These are phyloP conservation scores for Arrhamphus sclerolepis DNA, from an alignment of 2,797 vertebrate genomes.

Conservation along the genomic window DNA sequence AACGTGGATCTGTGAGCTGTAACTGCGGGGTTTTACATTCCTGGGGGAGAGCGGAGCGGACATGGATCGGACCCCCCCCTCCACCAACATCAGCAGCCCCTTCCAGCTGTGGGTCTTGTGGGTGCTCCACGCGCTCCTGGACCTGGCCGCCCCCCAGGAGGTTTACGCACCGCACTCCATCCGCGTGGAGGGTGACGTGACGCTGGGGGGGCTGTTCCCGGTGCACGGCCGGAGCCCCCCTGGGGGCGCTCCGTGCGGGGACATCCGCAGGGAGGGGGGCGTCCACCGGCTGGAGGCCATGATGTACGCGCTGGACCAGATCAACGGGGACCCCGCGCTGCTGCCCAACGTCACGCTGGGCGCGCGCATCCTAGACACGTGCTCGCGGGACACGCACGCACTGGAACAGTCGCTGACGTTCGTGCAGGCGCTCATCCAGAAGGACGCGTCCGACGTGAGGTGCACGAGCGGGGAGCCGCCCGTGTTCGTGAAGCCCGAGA, in stretches of 20 bases:
- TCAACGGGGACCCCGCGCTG: slow-evolving; percentile 92
- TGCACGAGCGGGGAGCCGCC: slow-evolving; percentile 96
- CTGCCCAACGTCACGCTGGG: slow-evolving; percentile 94
- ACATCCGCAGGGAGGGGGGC: slow-evolving; percentile 92
- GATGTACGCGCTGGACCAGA: slow-evolving; percentile 95
- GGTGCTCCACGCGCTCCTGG: slow-evolving; percentile 67
- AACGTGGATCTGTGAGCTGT: slow-evolving; percentile 39
- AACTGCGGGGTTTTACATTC: slow-evolving; percentile 35
- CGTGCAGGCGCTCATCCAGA: slow-evolving; percentile 96
- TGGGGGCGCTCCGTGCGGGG: slow-evolving; percentile 87
- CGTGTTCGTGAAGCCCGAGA: slow-evolving; percentile 92
- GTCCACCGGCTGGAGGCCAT: slow-evolving; percentile 97
- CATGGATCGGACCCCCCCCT: too few relatives aligned
- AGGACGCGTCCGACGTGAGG: slow-evolving; percentile 94
- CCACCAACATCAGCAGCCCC: too few relatives aligned
- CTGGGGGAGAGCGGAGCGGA: background rate
- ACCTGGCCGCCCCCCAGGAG: slow-evolving; percentile 86
- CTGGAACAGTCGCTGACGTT: slow-evolving; percentile 96
- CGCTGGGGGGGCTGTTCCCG: slow-evolving; percentile 94
- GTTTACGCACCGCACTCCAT: slow-evolving; percentile 95
- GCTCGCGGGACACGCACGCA: slow-evolving; percentile 94
- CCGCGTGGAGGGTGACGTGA: slow-evolving; percentile 93
- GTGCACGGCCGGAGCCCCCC: slow-evolving; percentile 89
- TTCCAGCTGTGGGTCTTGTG: slow-evolving; percentile 59
- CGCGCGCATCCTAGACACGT: slow-evolving; percentile 93